Evolutionary conservation across 1,140 invertebrate genomes (phyloP), one percentile per base, ranked within the genome.

Genomic region (Trachymyrmex cornetzi): DNA sequence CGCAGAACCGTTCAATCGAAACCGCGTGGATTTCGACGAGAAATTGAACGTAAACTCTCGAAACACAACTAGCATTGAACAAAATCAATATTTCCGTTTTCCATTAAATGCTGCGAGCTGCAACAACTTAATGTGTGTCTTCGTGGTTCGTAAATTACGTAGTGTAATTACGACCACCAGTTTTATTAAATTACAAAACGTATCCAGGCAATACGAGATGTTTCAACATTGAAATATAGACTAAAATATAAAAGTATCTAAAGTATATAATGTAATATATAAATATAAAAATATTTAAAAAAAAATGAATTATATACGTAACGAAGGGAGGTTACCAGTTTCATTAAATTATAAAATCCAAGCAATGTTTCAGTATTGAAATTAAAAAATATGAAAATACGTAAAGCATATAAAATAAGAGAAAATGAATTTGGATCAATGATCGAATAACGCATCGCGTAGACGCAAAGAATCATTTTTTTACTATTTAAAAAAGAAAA

Each of bases 21-120:
- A 30, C 57, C 64, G 66, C 57, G 74, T 57, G 77, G 69, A 85
- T 88, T 88, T 66, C 57, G 14, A 22, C 16, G 74, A 57, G 71
- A 22, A 57, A 57, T 11, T 44, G 57, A 79, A 85, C 59, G 66
- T 67, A 61, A 22, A 66, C 7, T 30, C n/a, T 16, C 64, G 50
- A 24, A 64, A 81, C 50, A 69, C 30, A 34, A 44, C 64, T 38
- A 9, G 30, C 30, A 55, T 69, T 19, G 66, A 81, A 30, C 16
- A 44, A 57, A 66, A 81, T 81, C 66, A 30, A 53, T 53, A 81
- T 71, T 81, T n/a, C 50, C 22, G 75, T 48, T 64, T 59, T 22
- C 34, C 38, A 38, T 4, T 50, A 64, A 57, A 71, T 44, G 79
- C 79, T 81, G 66, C 66, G 66, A 57, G 34, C 48, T 69, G 64